A percentile compares a stretch with the other conserved stretches of the same genome.
phyloP scores from a whole-genome alignment of 2,888 invertebrate species.

The Pheosia gnoma region DNA sequence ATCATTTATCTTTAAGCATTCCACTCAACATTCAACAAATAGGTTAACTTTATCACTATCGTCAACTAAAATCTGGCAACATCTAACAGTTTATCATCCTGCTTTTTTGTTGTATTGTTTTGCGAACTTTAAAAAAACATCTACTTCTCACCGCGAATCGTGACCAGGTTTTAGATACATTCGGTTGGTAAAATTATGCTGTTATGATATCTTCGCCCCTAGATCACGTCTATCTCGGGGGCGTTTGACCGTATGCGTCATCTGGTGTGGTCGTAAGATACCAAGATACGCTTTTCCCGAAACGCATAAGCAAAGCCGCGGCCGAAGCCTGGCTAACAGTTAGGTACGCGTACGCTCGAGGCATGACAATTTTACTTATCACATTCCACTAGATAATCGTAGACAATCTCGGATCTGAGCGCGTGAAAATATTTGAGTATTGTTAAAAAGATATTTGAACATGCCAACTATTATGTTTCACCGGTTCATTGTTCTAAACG shows the following conservation, averaged over 20 bases:
- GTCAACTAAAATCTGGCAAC: slow-evolving; percentile 21
- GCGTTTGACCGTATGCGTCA: slow-evolving; percentile 27
- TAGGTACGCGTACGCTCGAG: slow-evolving; percentile 40
- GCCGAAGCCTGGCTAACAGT: slow-evolving; percentile 49
- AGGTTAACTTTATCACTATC: slow-evolving; percentile 11
- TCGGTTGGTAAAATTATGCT: slow-evolving; percentile 44
- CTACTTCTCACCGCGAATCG: slow-evolving; percentile 57
- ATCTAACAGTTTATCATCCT: slow-evolving; percentile 41
- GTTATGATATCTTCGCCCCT: slow-evolving; percentile 55
- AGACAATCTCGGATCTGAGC: background rate
- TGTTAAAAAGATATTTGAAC: slow-evolving; percentile 25
- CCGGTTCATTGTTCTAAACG: slow-evolving; percentile 72
- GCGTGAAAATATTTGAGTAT: slow-evolving; percentile 23
- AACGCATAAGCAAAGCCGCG: slow-evolving; percentile 47
- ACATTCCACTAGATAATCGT: background rate
- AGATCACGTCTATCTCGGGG: slow-evolving; percentile 52
- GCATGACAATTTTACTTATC: slow-evolving; percentile 19
- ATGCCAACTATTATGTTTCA: slow-evolving; percentile 35
- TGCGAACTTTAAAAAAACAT: slow-evolving; percentile 50
- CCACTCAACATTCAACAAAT: slow-evolving; percentile 21
- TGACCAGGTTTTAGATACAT: slow-evolving; percentile 63
- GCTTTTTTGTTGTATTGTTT: slow-evolving; percentile 43
- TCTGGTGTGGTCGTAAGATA: slow-evolving; percentile 49
- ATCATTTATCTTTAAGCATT: slow-evolving; percentile 22
- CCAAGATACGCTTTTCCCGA: slow-evolving; percentile 52